Evolutionary conservation across 2,797 vertebrate species (phyloP).

Genomic region (Phalloptychus januarius): DNA sequence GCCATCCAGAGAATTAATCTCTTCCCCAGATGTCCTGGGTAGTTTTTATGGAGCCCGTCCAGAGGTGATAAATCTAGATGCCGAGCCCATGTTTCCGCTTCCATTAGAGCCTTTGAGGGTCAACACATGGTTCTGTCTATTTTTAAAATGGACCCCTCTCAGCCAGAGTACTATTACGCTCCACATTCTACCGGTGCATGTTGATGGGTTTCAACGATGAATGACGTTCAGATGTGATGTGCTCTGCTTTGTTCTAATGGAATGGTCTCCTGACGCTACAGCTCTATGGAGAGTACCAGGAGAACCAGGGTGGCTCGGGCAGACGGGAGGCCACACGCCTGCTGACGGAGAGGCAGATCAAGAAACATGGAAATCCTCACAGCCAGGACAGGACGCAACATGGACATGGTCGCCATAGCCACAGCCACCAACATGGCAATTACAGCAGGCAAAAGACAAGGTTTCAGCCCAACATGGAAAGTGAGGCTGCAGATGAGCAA

Average conservation of each 20-base stretch:
- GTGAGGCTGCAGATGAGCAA: slow-evolving; percentile 18
- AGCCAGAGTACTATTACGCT: slow-evolving; percentile 36
- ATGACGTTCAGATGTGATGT: neutral
- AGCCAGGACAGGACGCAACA: slow-evolving; percentile 39
- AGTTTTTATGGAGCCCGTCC: slow-evolving; percentile 47
- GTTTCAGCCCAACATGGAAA: slow-evolving; percentile 49
- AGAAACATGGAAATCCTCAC: slow-evolving; percentile 64
- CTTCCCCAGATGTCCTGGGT: slow-evolving; percentile 61
- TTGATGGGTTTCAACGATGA: slow-evolving; percentile 23
- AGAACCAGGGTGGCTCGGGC: slow-evolving; percentile 80
- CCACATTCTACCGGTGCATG: slow-evolving; percentile 23
- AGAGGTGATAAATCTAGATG: slow-evolving; percentile 62
- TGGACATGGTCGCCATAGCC: slow-evolving; percentile 50
- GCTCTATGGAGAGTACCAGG: slow-evolving; percentile 91
- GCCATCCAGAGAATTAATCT: slow-evolving; percentile 45
- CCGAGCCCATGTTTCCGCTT: slow-evolving; percentile 60
- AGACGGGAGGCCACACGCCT: slow-evolving; percentile 83
- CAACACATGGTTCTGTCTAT: slow-evolving; percentile 59
- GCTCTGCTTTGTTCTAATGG: neutral
- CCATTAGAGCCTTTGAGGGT: slow-evolving; percentile 56
- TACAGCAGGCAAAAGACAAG: slow-evolving; percentile 47
- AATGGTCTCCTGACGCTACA: slow-evolving; percentile 51
- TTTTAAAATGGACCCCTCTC: slow-evolving; percentile 51
- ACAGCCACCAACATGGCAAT: slow-evolving; percentile 53
- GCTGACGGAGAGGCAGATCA: slow-evolving; percentile 78